Evolutionary conservation across 2,888 invertebrate species (phyloP), one percentile per base, ranked within the genome.

Genomic region (Pelosia muscerda): DNA sequence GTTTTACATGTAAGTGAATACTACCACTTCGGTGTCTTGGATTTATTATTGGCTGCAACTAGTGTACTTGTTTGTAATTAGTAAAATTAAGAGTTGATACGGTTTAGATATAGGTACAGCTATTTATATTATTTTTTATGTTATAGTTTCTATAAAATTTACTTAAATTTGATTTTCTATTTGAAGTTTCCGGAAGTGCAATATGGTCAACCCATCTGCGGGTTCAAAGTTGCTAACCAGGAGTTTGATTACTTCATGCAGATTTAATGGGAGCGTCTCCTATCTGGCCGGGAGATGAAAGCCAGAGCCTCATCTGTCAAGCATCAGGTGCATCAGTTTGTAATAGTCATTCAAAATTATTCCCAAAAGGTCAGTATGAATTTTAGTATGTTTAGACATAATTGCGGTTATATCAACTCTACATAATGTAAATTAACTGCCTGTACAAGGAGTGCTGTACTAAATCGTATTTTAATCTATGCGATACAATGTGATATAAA

Each of bases 401-500:
- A n/a, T 49, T 49, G 15, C n/a, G 72, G 85, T 86, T 73, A 57
- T 77, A 84, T 71, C 85, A 81, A 26, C 88, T 82, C 88, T 63
- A 68, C 71, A 75, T 0, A 54, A 73, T 72, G 57, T 70, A 71
- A 76, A 63, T 74, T 77, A 71, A 71, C 64, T 71, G 73, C 66
- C 70, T 67, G 69, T 71, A 72, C 73, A 73, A 80, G 76, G 75
- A 59, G 25, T 25, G 25, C 38, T 69, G 78, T 76, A 82, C 75
- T 85, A 86, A 87, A 88, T 88, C 84, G 81, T 81, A 82, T 77
- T 84, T 83, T 85, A 88, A 89, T 90, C 87, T 88, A 89, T 86
- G 81, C 80, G 85, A 86, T 87, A 88, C 90, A 89, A 90, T 88
- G 83, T 84, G 83, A 77, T 82, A 90, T 88, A 87, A 90, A 86